These are phyloP conservation scores for Schizotus pectinicornis DNA, from an alignment of 2,888 invertebrate genomes.

Conservation along the genomic window DNA sequence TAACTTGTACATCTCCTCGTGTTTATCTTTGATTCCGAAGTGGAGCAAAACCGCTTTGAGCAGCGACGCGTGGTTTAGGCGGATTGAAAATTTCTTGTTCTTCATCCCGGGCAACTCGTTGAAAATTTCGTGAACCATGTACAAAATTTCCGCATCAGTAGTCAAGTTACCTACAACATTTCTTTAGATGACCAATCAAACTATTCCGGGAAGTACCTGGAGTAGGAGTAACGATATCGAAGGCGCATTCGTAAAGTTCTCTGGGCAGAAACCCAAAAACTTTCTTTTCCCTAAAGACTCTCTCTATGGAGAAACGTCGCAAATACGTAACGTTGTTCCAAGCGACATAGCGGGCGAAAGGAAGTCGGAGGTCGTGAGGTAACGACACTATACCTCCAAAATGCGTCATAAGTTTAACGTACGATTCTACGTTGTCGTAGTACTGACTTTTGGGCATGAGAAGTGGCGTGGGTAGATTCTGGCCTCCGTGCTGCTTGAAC, in stretches of 20 bases:
- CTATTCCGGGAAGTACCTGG: constrained; percentile 58
- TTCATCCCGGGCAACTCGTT: constrained; percentile 70
- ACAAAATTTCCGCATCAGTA: constrained; percentile 85
- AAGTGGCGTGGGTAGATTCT: constrained; percentile 78
- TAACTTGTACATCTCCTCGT: constrained; percentile 61
- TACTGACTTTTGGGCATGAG: constrained; percentile 76
- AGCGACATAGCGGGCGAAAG: constrained; percentile 83
- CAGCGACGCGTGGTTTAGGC: constrained; percentile 80
- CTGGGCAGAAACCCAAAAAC: constrained; percentile 84
- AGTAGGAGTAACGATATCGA: constrained; percentile 86
- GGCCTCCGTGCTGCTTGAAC: constrained; percentile 81
- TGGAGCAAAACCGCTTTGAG: constrained; percentile 78
- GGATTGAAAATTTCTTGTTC: constrained; percentile 71
- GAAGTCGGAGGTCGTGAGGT: constrained; percentile 82
- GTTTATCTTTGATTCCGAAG: constrained; percentile 78
- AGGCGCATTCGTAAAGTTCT: constrained; percentile 89
- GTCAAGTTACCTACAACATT: constrained; percentile 66
- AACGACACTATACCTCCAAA: constrained; percentile 84
- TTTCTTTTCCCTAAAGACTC: constrained; percentile 83
- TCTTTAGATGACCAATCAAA: neutral
- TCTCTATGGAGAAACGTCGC: constrained; percentile 85
- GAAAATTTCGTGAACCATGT: constrained; percentile 77
- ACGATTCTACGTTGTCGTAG: constrained; percentile 65
- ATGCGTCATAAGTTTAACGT: constrained; percentile 84
- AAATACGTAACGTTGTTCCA: constrained; percentile 78